These are phyloP conservation scores for Zootoca vivipara DNA, from an alignment of 2,113 vertebrate species.

Conservation along the genomic window DNA sequence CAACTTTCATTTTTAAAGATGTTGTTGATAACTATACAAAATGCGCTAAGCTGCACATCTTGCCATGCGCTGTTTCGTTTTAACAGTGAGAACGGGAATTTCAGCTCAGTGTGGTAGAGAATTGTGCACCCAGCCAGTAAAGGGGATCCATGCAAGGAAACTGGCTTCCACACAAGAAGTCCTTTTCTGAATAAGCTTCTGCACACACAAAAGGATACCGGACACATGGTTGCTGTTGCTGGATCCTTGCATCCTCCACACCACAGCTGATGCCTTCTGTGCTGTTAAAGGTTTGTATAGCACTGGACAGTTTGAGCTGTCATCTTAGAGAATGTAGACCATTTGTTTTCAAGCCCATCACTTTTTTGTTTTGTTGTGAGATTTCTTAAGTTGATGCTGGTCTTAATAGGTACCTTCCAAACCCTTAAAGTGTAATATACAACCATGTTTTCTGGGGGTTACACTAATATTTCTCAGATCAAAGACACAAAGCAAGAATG, in stretches of 20 bases:
- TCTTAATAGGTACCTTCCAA: neutral
- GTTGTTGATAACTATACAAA: neutral
- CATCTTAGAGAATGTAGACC: neutral
- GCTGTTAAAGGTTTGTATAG: neutral
- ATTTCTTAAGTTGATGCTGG: neutral
- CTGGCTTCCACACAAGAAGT: neutral
- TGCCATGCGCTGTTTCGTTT: neutral
- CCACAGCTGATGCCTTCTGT: too few species aligned
- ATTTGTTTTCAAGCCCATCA: too few species aligned
- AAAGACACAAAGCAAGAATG: too few species aligned
- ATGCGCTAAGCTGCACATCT: neutral
- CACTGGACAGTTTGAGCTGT: neutral
- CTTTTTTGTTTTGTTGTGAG: too few species aligned
- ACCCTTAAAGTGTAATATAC: neutral
- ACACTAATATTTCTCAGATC: neutral
- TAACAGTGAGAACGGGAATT: neutral
- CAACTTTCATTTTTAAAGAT: neutral
- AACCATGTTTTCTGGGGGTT: neutral
- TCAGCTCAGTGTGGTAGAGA: neutral
- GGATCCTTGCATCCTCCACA: neutral
- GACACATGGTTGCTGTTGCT: neutral
- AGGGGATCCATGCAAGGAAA: neutral
- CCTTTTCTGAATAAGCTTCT: neutral
- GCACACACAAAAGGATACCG: neutral
- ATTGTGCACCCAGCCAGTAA: neutral